A percentile compares a stretch with the other conserved stretches of the same genome.
Evolutionary conservation across 2,113 vertebrate species (phyloP).

Genomic region (Heloderma charlesbogerti): DNA sequence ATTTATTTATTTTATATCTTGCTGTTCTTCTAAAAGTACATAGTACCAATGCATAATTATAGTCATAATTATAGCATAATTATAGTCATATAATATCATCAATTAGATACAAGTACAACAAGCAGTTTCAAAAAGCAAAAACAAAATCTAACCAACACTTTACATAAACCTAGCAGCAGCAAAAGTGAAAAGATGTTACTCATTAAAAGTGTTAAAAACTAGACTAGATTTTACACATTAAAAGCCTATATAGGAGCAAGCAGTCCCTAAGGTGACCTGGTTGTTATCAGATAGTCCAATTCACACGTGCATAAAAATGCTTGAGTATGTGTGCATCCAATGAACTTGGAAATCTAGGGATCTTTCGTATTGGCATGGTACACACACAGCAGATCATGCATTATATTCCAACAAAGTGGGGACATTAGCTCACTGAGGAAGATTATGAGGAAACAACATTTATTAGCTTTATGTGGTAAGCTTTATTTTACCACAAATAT

Average conservation of each 20-base stretch:
- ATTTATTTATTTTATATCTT: neutral
- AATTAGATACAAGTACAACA: neutral
- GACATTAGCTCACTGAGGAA: neutral
- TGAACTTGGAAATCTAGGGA: too few species aligned
- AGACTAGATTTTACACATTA: neutral
- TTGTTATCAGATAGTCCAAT: neutral
- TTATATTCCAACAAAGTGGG: neutral
- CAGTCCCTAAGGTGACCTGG: neutral
- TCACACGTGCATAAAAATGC: too few species aligned
- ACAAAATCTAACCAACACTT: neutral
- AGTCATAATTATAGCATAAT: too few species aligned
- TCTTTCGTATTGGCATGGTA: neutral
- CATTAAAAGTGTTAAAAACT: neutral
- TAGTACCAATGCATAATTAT: neutral
- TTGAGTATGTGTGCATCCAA: neutral
- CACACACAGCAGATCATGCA: neutral
- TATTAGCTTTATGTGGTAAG: too few species aligned
- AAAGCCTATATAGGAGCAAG: neutral
- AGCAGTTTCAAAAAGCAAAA: neutral
- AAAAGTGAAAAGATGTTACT: neutral
- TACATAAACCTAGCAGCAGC: neutral
- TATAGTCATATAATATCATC: neutral
- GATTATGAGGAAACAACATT: neutral
- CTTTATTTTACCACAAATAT: neutral
- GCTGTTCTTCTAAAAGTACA: neutral